Percentiles rank a stretch among this genome's conserved stretches.
Conservation (phyloP, 1,140 invertebrate genomes). For the Drosophila orena region DNA sequence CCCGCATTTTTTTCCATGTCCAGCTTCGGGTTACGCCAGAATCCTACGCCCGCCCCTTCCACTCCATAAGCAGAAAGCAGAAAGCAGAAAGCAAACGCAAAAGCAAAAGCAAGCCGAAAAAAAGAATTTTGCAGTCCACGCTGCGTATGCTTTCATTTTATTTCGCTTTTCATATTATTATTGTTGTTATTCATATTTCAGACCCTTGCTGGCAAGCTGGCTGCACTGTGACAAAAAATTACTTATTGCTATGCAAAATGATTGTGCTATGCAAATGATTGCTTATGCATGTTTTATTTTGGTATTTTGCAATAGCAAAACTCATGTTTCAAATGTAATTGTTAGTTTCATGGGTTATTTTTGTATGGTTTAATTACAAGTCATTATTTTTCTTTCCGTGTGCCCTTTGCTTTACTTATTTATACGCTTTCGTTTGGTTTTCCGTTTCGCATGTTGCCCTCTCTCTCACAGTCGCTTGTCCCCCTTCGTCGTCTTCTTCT, state of each 20-base stretch:
- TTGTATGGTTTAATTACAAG: not conserved
- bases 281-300: no score
- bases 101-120: no score
- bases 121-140: constrained; percentile 64
- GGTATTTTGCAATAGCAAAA: no score
- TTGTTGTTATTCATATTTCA: constrained; percentile 67
- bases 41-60: not conserved
- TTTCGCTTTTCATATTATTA: constrained; percentile 52
- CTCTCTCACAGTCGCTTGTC: not conserved
- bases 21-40: constrained; percentile 46
- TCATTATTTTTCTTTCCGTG: constrained; percentile 17
- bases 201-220: constrained; percentile 21
- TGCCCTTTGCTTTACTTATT: constrained; percentile 68
- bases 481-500: constrained; percentile 12
- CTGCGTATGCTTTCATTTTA: constrained; percentile 67
- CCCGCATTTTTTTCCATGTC: constrained; percentile 52
- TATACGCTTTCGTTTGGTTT: constrained; percentile 59
- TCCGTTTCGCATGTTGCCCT: constrained; percentile 15
- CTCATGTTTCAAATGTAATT: not conserved
- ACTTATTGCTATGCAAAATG: not conserved
- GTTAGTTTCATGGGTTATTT: not conserved
- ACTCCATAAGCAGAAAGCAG: not conserved
- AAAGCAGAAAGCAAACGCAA: not conserved
- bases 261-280: no score
- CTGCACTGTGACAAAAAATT: constrained; percentile 7